These are phyloP conservation scores for Copsychus sechellarum DNA, from an alignment of 2,113 vertebrate species.

Conservation along the genomic window DNA sequence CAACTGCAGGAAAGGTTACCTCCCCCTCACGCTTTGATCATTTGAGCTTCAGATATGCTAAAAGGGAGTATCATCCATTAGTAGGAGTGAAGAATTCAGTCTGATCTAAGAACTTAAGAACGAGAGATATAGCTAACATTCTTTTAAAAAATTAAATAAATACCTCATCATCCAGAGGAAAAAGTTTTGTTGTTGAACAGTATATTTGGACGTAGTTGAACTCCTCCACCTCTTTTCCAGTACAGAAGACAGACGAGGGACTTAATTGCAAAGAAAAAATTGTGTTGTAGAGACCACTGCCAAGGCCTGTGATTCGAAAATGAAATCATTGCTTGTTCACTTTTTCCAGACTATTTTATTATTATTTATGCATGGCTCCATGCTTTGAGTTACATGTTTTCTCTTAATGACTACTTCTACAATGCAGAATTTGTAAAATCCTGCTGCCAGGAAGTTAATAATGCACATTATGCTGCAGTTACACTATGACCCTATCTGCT, in stretches of 20 bases:
- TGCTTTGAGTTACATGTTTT: neutral
- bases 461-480: neutral
- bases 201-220: neutral
- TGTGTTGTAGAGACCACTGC: neutral
- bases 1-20: neutral
- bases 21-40: neutral
- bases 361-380: neutral
- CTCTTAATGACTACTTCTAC: neutral
- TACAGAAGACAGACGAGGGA: neutral
- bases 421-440: neutral
- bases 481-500: conserved; percentile 4
- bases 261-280: neutral
- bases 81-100: neutral
- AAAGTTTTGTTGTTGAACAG: neutral
- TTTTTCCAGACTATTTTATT: neutral
- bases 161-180: neutral
- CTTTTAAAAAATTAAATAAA: neutral
- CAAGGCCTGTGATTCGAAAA: neutral
- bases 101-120: neutral
- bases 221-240: neutral
- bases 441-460: neutral
- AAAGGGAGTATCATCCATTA: neutral
- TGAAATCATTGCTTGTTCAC: neutral
- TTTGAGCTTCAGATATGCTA: neutral
- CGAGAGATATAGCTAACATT: neutral